phyloP scores from a whole-genome alignment of 2,888 invertebrate species.

The Papilio demoleus region DNA sequence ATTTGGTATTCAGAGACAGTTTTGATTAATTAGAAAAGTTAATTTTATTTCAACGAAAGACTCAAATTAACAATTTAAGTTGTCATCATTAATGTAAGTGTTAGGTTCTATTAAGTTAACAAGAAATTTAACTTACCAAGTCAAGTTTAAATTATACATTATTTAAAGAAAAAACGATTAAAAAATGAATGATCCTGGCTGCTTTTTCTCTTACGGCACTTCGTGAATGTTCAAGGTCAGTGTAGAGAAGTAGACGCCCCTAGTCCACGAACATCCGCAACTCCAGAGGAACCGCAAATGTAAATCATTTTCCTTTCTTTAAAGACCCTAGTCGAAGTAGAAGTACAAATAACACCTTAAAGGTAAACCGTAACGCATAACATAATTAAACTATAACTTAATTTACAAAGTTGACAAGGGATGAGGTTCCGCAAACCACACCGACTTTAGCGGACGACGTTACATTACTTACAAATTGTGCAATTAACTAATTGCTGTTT shows the following conservation, averaged over 20 bases:
- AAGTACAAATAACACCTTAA: too few relatives aligned
- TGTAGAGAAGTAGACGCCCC: too few relatives aligned
- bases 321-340: too few relatives aligned
- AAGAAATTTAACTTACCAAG: too few relatives aligned
- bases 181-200: too few relatives aligned
- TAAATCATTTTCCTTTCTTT: too few relatives aligned
- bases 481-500: not conserved
- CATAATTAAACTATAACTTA: not conserved
- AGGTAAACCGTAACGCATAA: not conserved
- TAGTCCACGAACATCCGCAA: too few relatives aligned
- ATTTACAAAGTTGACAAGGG: not conserved
- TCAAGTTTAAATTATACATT: too few relatives aligned
- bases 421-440: not conserved
- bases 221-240: too few relatives aligned
- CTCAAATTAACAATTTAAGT: not conserved
- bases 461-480: not conserved
- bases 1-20: not conserved
- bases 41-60: not conserved
- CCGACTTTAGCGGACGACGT: not conserved
- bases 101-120: not conserved
- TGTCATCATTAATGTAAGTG: not conserved
- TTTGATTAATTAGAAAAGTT: constrained; percentile 1
- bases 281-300: too few relatives aligned
- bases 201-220: too few relatives aligned
- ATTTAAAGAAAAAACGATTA: too few relatives aligned